phyloP scores from a whole-genome alignment of 2,113 vertebrate species.

The Gambusia holbrooki region DNA sequence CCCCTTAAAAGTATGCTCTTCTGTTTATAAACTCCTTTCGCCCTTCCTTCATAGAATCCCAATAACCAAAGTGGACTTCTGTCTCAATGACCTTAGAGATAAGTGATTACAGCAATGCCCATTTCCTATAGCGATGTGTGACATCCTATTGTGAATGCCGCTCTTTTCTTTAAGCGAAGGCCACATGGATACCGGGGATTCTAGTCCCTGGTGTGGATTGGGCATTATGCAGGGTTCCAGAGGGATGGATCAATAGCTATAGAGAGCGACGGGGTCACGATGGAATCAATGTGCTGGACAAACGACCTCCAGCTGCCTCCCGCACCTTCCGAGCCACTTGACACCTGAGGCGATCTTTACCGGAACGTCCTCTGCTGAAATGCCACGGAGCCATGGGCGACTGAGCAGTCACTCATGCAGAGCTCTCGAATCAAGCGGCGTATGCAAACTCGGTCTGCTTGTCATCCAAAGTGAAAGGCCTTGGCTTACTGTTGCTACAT shows the following conservation, averaged over 20 bases:
- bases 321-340: constrained; percentile 62
- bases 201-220: constrained; percentile 55
- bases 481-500: constrained; percentile 70
- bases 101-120: constrained; percentile 37
- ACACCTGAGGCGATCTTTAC: constrained; percentile 77
- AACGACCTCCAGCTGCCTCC: constrained; percentile 72
- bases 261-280: constrained; percentile 68
- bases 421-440: constrained; percentile 61
- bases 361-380: constrained; percentile 76
- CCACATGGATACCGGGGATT: constrained; percentile 45
- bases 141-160: constrained; percentile 66
- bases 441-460: constrained; percentile 71
- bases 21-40: constrained; percentile 55
- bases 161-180: constrained; percentile 49
- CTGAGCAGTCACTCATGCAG: constrained; percentile 76
- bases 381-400: constrained; percentile 72
- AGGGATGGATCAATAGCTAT: constrained; percentile 70
- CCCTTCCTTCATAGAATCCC: constrained; percentile 48
- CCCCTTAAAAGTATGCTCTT: constrained; percentile 28
- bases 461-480: constrained; percentile 63
- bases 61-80: constrained; percentile 71
- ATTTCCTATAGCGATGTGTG: constrained; percentile 63
- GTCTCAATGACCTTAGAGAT: constrained; percentile 59
- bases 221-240: constrained; percentile 64
- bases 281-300: constrained; percentile 72